These are phyloP conservation scores for Meloidogyne floridensis DNA, from an alignment of 1,140 invertebrate genomes.

Conservation along the genomic window DNA sequence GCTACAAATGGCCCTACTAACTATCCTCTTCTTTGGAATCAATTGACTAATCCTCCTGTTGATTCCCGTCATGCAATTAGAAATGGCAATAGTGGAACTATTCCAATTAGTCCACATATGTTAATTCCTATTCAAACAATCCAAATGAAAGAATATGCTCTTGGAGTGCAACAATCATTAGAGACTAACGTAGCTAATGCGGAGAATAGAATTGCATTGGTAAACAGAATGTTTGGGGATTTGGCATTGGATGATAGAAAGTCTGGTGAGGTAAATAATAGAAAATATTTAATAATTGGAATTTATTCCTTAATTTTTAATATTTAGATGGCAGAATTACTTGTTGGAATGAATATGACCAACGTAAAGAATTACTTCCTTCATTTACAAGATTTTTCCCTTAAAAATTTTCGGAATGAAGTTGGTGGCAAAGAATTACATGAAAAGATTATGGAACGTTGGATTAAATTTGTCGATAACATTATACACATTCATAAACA, in stretches of 20 bases:
- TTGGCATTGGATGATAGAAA: not conserved
- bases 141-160: not conserved
- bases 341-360: not conserved
- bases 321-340: not conserved
- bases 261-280: not conserved
- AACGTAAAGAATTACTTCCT: not conserved
- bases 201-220: not conserved
- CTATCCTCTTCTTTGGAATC: slow-evolving; percentile 15
- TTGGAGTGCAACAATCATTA: not conserved
- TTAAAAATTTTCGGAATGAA: not conserved
- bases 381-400: not conserved
- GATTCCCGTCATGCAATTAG: slow-evolving; percentile 28
- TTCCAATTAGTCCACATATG: not conserved
- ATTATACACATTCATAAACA: not conserved
- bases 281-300: not conserved
- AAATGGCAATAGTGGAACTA: not conserved
- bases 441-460: slow-evolving; percentile 2
- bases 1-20: slow-evolving; percentile 26
- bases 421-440: not conserved
- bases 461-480: slow-evolving; percentile 1
- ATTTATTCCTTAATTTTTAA: not conserved
- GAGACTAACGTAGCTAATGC: not conserved
- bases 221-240: not conserved
- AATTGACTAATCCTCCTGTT: slow-evolving; percentile 17
- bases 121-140: not conserved